These are phyloP conservation scores for Petrocephalus microphthalmus DNA, from an alignment of 2,113 vertebrate species.

Conservation along the genomic window DNA sequence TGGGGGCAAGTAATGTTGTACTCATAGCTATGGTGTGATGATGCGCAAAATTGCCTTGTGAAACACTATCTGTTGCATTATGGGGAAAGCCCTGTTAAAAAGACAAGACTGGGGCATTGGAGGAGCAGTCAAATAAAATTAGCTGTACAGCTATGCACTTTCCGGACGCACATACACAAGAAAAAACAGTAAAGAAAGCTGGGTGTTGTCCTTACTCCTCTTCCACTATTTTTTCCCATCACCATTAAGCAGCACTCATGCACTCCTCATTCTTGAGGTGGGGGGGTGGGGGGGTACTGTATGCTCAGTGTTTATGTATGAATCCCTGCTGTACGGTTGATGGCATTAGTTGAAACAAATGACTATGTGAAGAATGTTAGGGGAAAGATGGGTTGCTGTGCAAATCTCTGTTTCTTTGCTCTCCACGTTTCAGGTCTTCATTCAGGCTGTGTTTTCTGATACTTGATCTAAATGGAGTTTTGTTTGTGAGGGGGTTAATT, in stretches of 20 bases:
- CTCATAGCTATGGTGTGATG: neutral
- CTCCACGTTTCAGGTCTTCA: neutral
- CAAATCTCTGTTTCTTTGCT: neutral
- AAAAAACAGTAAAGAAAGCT: neutral
- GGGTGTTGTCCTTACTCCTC: neutral
- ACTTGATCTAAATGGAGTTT: neutral
- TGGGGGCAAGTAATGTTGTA: neutral
- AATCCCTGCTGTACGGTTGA: neutral
- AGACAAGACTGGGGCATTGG: neutral
- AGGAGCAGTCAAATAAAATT: constrained; percentile 5
- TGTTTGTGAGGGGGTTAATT: neutral
- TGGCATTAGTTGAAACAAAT: neutral
- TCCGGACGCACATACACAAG: constrained; percentile 11
- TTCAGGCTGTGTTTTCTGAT: neutral
- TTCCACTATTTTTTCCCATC: neutral
- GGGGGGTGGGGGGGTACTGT: neutral
- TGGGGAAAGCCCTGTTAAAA: constrained; percentile 3
- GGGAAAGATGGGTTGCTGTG: neutral
- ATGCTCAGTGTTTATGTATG: neutral
- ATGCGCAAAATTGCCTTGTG: neutral
- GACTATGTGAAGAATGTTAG: neutral
- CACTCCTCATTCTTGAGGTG: neutral
- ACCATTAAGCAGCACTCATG: neutral
- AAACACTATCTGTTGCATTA: neutral
- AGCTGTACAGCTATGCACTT: neutral